These are phyloP conservation scores for Piaya cayana DNA, from an alignment of 2,113 vertebrate genomes.

Conservation along the genomic window DNA sequence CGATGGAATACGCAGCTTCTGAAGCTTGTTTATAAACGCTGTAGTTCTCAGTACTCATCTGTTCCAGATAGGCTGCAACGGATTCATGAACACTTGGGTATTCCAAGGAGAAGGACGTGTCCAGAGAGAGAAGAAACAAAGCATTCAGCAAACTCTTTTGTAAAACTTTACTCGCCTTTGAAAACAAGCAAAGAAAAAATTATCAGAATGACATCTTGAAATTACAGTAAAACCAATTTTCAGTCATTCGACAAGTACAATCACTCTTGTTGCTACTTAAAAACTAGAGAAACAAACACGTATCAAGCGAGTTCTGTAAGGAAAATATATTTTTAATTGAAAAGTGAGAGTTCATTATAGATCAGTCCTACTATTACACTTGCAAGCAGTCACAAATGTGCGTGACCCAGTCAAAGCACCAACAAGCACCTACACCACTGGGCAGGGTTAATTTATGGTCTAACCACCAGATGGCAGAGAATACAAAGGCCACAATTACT, in stretches of 20 bases:
- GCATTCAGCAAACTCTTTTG: conserved; percentile 83
- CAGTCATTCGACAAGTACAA: background rate
- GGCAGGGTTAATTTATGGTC: background rate
- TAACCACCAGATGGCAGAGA: conserved; percentile 56
- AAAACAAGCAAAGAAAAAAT: background rate
- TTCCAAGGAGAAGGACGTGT: conserved; percentile 83
- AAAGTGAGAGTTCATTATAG: background rate
- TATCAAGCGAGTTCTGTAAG: background rate
- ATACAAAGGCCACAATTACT: background rate
- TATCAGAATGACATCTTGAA: background rate
- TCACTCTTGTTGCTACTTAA: background rate
- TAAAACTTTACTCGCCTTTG: conserved; percentile 82
- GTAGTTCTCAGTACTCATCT: conserved; percentile 87
- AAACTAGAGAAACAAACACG: background rate
- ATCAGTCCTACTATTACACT: background rate
- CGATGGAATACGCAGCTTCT: conserved; percentile 81
- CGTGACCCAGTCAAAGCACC: background rate
- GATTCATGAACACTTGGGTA: conserved; percentile 88
- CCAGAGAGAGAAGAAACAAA: conserved; percentile 87
- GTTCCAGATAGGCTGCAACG: conserved; percentile 89
- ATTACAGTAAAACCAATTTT: background rate
- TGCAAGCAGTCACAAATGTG: background rate
- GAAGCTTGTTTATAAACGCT: conserved; percentile 82
- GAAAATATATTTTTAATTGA: background rate
- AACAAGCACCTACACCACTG: no score